Evolutionary conservation across 2,797 vertebrate genomes (phyloP).

Genomic region (Eospalax fontanierii): DNA sequence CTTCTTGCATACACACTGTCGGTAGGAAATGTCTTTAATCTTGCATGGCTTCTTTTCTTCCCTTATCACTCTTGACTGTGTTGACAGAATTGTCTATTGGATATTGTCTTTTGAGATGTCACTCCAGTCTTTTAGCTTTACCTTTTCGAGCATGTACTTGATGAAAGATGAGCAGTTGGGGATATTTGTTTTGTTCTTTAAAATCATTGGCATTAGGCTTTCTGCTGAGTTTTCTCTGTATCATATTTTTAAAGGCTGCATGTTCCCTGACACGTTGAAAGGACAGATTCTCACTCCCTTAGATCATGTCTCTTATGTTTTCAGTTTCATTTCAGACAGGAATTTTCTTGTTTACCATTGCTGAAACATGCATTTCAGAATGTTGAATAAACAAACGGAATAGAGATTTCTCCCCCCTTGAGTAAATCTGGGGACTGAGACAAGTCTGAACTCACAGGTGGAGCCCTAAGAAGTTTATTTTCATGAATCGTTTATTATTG

Average conservation of each 20-base stretch:
- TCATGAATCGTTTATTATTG: background rate
- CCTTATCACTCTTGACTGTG: slow-evolving; percentile 32
- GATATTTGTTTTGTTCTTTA: slow-evolving; percentile 65
- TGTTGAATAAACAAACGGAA: slow-evolving; percentile 12
- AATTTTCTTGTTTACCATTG: slow-evolving; percentile 46
- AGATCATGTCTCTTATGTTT: slow-evolving; percentile 41
- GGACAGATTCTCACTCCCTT: background rate
- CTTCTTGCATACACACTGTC: slow-evolving; percentile 9
- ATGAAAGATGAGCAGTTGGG: background rate
- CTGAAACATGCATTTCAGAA: background rate
- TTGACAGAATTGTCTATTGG: slow-evolving; percentile 48
- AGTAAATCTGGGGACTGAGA: background rate
- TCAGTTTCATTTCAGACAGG: slow-evolving; percentile 29
- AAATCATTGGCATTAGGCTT: slow-evolving; percentile 50
- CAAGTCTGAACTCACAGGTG: background rate
- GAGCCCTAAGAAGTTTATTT: background rate
- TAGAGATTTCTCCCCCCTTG: background rate
- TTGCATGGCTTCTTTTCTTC: slow-evolving; percentile 23
- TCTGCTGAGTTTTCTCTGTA: background rate
- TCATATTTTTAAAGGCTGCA: slow-evolving; percentile 13
- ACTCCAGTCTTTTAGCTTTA: slow-evolving; percentile 31
- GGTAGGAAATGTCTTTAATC: slow-evolving; percentile 56
- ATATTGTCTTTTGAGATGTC: slow-evolving; percentile 61
- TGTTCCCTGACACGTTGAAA: background rate
- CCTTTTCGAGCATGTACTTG: slow-evolving; percentile 7